Conservation (phyloP, 2,797 vertebrate genomes). For the Synaphobranchus kaupii region DNA sequence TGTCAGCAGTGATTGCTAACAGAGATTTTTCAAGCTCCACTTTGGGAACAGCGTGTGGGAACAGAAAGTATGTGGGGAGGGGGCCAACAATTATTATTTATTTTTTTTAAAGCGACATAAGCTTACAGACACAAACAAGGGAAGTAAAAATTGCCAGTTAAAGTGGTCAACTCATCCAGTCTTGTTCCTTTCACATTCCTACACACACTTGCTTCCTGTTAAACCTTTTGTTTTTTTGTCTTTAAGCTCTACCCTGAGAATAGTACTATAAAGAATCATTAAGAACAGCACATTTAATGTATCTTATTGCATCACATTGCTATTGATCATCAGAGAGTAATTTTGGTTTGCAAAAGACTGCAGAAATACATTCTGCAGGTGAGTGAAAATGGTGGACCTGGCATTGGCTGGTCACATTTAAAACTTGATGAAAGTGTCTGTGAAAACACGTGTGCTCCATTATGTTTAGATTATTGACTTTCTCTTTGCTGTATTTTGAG, state of each 20-base stretch:
- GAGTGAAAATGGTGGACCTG: background rate
- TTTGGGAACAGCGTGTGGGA: background rate
- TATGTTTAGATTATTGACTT: background rate
- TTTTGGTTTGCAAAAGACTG: background rate
- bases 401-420: background rate
- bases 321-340: background rate
- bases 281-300: background rate
- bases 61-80: background rate
- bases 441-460: background rate
- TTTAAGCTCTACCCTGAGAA: background rate
- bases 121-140: background rate
- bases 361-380: background rate
- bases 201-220: background rate
- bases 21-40: background rate
- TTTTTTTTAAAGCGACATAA: background rate
- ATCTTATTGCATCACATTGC: background rate
- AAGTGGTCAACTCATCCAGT: background rate
- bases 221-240: background rate
- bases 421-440: background rate
- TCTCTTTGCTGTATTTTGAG: background rate
- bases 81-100: background rate
- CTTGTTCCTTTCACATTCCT: background rate
- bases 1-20: background rate
- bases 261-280: background rate
- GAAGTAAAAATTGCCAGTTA: background rate